Percentiles rank a stretch among this genome's conserved stretches.
phyloP scores from a whole-genome alignment of 2,888 invertebrate species.

The Oligia fasciuncula region DNA sequence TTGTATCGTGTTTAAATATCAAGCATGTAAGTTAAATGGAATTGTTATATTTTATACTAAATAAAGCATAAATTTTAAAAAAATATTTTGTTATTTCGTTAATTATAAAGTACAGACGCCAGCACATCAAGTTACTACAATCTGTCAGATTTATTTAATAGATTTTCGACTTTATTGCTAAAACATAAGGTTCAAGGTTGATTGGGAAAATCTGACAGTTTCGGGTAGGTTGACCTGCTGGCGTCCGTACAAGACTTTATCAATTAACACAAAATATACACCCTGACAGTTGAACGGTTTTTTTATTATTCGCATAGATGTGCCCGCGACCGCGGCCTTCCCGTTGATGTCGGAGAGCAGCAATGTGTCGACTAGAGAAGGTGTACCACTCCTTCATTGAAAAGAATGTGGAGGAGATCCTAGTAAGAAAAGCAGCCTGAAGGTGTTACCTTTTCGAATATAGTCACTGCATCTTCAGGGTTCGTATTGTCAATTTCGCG shows the following conservation, averaged over 20 bases:
- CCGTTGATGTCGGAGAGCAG: background rate
- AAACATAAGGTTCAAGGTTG: no score
- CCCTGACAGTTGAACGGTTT: background rate
- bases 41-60: slow-evolving; percentile 87
- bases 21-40: slow-evolving; percentile 79
- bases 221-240: no score
- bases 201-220: no score
- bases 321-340: background rate
- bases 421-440: background rate
- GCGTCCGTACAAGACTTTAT: no score
- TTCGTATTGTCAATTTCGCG: background rate
- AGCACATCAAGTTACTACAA: no score
- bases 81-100: slow-evolving; percentile 33
- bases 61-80: slow-evolving; percentile 75
- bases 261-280: background rate
- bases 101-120: no score
- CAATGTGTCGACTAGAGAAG: background rate
- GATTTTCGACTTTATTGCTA: no score
- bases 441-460: background rate
- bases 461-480: background rate
- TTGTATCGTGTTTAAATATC: slow-evolving; percentile 66
- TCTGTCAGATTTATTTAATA: no score
- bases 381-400: background rate
- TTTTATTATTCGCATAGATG: background rate
- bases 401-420: background rate